phyloP scores from a whole-genome alignment of 2,888 invertebrate genomes.

The Dione vanillae region DNA sequence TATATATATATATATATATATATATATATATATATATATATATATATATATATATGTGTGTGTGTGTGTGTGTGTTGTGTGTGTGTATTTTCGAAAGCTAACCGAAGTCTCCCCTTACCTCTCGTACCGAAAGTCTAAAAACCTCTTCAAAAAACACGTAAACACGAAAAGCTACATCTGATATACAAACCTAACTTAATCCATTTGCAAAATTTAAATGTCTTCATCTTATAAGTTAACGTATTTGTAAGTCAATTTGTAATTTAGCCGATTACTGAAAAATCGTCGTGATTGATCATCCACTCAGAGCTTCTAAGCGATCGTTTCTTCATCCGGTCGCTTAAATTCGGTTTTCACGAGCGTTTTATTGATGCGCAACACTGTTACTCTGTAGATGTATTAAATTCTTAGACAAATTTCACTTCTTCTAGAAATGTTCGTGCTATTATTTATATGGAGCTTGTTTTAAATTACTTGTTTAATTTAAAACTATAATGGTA shows the following conservation, averaged over 20 bases:
- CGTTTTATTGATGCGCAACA: slow-evolving; percentile 36
- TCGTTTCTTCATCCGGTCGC: slow-evolving; percentile 44
- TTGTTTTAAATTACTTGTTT: too few species aligned
- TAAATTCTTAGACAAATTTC: slow-evolving; percentile 31
- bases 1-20: too few species aligned
- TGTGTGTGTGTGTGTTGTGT: too few species aligned
- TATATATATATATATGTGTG: too few species aligned
- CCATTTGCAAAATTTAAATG: slow-evolving; percentile 14
- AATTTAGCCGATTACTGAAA: slow-evolving; percentile 45
- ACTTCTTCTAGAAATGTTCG: not conserved
- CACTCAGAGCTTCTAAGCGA: slow-evolving; percentile 46
- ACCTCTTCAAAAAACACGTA: too few species aligned
- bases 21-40: too few species aligned
- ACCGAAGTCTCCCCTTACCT: too few species aligned
- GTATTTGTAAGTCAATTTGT: slow-evolving; percentile 42
- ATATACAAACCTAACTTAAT: not conserved
- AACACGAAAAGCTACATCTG: too few species aligned
- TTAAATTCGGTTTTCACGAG: slow-evolving; percentile 40
- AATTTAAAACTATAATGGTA: too few species aligned
- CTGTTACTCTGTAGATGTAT: slow-evolving; percentile 29
- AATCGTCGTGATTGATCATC: slow-evolving; percentile 49
- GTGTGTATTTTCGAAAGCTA: too few species aligned
- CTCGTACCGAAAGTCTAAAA: too few species aligned
- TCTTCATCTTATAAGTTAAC: not conserved
- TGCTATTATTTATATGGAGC: not conserved